A percentile compares a stretch with the other conserved stretches of the same genome.
Conservation (phyloP, 2,797 vertebrate species). For the Phalanger gymnotis region DNA sequence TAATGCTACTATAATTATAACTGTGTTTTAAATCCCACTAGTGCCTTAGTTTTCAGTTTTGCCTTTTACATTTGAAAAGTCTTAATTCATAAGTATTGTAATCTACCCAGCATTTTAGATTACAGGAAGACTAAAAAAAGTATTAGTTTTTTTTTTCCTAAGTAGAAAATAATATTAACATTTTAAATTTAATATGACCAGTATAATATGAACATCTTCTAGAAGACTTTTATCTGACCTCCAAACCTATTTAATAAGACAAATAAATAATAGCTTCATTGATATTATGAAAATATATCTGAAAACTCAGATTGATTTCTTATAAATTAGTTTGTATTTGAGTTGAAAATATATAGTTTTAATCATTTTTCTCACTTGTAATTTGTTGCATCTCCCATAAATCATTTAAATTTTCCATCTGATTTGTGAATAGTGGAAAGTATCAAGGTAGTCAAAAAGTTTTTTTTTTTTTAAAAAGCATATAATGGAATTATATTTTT, state of each 20-base stretch:
- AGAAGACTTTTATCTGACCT: neutral
- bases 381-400: neutral
- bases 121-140: neutral
- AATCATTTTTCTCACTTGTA: neutral
- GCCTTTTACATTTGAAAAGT: neutral
- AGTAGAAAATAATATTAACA: neutral
- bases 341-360: neutral
- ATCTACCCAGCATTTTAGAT: too few species aligned
- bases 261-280: neutral
- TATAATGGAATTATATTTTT: neutral
- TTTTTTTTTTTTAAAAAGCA: neutral
- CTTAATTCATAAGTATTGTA: neutral
- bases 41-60: neutral
- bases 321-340: slow-evolving; percentile 3
- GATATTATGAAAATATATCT: neutral
- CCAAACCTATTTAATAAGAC: neutral
- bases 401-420: neutral
- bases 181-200: neutral
- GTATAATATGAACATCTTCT: neutral
- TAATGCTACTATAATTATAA: neutral
- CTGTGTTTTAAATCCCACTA: neutral
- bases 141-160: neutral
- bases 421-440: neutral
- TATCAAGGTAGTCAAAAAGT: neutral
- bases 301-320: slow-evolving; percentile 2